Base-by-base conservation (phyloP, 1,140 invertebrate genomes). In the Aculops lycopersici region DNA sequence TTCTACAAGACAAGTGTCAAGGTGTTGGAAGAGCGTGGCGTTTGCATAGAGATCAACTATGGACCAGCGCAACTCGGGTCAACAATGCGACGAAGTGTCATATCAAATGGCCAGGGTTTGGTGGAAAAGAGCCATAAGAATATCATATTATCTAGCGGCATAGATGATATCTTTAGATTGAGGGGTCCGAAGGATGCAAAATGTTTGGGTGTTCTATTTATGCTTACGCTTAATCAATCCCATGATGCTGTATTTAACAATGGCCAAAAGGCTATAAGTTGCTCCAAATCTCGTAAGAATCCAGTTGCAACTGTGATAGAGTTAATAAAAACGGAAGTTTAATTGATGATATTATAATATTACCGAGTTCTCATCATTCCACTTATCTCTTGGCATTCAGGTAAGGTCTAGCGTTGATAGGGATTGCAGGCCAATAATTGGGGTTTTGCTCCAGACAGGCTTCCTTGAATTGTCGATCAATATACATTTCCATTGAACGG, bases 101-200 rank as follows among this genome's bases (percentile, higher is more conserved):
- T 31, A n/a, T 31, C 8, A 8, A n/a, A n/a, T 31, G 24, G 24
- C 24, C 24, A 31, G n/a, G n/a, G n/a, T 31, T n/a, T 31, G 8
- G 24, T 31, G 24, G 24, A 31, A 31, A 31, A 31, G n/a, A 8
- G 24, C 24, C 8, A n/a, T n/a, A 31, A 31, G 24, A 31, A 31
- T n/a, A 31, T 31, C n/a, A 31, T 31, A n/a, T 8, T 31, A 31
- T 31, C 24, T n/a, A 31, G 24, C 24, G 24, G 24, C 24, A 8
- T n/a, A 31, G n/a, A 8, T 8, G 24, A 31, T n/a, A n/a, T n/a
- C 24, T 8, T 31, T n/a, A 8, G 24, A 31, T 21, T 43, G 4
- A 46, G 24, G n/a, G 8, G 24, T n/a, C 24, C 24, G n/a, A 31
- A 31, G n/a, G 24, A 31, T 31, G 24, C n/a, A 8, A n/a, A 8